These are phyloP conservation scores for Cephus nigrinus DNA, from an alignment of 2,888 invertebrate species.

Conservation along the genomic window DNA sequence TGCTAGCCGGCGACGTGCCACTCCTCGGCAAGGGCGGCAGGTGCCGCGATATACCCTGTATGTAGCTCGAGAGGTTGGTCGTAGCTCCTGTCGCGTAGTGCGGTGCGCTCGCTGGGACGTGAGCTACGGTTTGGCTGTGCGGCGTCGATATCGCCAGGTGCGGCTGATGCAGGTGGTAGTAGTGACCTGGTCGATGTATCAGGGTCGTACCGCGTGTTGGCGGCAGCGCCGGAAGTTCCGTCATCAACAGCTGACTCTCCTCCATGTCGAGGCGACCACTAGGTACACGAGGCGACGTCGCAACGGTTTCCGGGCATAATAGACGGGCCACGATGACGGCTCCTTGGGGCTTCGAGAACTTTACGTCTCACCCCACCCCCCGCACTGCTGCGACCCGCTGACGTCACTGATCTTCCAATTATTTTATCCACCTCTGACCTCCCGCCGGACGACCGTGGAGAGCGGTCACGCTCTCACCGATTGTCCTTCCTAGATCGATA, in stretches of 20 bases:
- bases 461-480: not conserved
- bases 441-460: conserved; percentile 12
- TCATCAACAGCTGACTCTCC: conserved; percentile 71
- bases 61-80: conserved; percentile 32
- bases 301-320: conserved; percentile 17
- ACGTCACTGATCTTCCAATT: conserved; percentile 15
- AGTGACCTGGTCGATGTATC: conserved; percentile 68
- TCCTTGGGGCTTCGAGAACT: not conserved
- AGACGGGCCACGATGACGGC: conserved; percentile 11
- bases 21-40: conserved; percentile 67
- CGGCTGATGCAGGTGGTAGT: conserved; percentile 65
- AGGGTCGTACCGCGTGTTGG: conserved; percentile 65
- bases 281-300: conserved; percentile 3
- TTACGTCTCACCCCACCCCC: not conserved
- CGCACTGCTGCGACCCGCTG: conserved; percentile 3
- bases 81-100: conserved; percentile 30
- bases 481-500: conserved; percentile 15
- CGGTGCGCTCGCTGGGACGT: conserved; percentile 41
- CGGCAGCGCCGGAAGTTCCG: conserved; percentile 71
- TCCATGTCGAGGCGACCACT: conserved; percentile 62
- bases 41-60: conserved; percentile 53
- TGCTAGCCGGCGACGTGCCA: conserved; percentile 66
- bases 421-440: conserved; percentile 2
- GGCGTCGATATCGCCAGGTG: conserved; percentile 58
- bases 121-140: conserved; percentile 57